phyloP scores from a whole-genome alignment of 2,797 vertebrate species.

The Smutsia temminckii region DNA sequence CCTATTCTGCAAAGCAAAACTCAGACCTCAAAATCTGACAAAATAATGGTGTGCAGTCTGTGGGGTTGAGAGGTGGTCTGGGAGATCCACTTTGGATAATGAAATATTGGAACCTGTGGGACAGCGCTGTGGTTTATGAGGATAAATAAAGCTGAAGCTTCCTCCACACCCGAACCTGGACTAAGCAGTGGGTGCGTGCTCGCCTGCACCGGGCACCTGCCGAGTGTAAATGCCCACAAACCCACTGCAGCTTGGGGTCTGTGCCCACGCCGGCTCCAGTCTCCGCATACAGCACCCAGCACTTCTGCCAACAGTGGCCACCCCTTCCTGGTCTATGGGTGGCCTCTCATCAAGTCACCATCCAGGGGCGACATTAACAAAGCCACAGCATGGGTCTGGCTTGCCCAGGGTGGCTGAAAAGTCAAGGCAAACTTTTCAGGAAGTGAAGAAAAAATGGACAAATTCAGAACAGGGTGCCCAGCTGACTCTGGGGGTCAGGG shows the following conservation, averaged over 20 bases:
- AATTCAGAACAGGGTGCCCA: accelerated
- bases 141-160: too few species aligned
- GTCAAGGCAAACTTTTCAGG: neutral
- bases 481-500: neutral
- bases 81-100: neutral
- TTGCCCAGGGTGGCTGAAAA: neutral
- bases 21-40: neutral
- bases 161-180: neutral
- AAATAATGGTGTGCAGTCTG: neutral
- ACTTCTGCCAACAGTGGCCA: accelerated
- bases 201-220: neutral
- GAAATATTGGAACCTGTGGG: neutral
- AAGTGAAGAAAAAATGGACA: neutral
- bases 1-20: neutral
- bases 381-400: neutral
- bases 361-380: neutral
- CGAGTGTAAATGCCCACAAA: neutral
- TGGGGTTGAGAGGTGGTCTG: neutral
- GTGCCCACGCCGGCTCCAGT: neutral
- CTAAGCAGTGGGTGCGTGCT: neutral
- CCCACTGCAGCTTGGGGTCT: neutral
- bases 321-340: neutral
- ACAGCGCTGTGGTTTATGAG: accelerated
- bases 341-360: neutral
- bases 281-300: neutral